Evolutionary conservation across 2,113 vertebrate genomes (phyloP).

Genomic region (Ictalurus furcatus): DNA sequence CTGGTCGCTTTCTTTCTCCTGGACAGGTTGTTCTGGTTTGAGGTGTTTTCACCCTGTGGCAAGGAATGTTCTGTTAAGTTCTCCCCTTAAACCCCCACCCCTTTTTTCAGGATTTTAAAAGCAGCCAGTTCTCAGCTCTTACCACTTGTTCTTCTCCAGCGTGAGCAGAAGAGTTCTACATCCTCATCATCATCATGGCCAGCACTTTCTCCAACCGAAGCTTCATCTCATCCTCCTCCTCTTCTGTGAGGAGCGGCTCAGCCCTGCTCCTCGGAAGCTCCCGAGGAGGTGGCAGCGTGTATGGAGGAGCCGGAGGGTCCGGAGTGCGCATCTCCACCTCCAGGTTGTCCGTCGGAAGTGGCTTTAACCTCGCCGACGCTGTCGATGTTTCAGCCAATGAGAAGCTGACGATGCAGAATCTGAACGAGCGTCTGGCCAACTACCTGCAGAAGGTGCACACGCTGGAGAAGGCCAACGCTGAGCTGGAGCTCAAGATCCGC

Average conservation of each 20-base stretch:
- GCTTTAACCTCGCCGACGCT: conserved; percentile 51
- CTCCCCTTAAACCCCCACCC: not conserved
- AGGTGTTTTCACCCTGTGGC: not conserved
- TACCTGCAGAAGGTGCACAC: conserved; percentile 56
- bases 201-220: conserved; percentile 22
- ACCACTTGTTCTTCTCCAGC: conserved; percentile 33
- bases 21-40: conserved; percentile 42
- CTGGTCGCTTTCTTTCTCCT: not conserved
- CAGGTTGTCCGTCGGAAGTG: not conserved
- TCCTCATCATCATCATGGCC: conserved; percentile 24
- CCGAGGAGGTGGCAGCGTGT: conserved; percentile 54
- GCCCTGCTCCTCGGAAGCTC: not conserved
- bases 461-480: conserved; percentile 51
- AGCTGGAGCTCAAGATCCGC: conserved; percentile 54
- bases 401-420: conserved; percentile 55
- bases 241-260: conserved; percentile 14
- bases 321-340: conserved; percentile 59
- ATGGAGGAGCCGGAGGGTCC: conserved; percentile 51
- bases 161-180: conserved; percentile 29
- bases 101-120: conserved; percentile 32
- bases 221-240: not conserved
- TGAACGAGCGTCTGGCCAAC: conserved; percentile 54
- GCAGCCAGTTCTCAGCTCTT: not conserved
- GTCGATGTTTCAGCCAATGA: conserved; percentile 24
- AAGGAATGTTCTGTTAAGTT: conserved; percentile 11